A percentile compares a stretch with the other conserved stretches of the same genome.
These are phyloP conservation scores for Hippoglossus hippoglossus DNA, from an alignment of 2,797 vertebrate genomes.

Conservation along the genomic window DNA sequence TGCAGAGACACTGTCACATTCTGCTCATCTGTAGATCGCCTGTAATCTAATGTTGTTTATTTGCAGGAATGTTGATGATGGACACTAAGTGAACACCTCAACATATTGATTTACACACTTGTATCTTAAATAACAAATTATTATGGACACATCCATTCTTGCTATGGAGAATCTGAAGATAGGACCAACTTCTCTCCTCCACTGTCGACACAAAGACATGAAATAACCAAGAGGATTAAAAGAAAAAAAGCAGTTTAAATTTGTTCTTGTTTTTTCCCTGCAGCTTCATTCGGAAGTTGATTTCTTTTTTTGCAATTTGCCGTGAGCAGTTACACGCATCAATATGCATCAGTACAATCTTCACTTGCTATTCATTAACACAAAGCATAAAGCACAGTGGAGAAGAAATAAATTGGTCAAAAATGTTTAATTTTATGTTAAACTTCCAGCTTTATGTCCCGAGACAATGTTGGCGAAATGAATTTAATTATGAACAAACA, in stretches of 20 bases:
- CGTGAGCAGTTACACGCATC: not conserved
- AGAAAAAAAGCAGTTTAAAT: no score
- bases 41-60: slow-evolving; percentile 33
- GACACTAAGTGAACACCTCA: slow-evolving; percentile 2
- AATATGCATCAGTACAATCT: not conserved
- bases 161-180: not conserved
- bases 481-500: slow-evolving; percentile 19
- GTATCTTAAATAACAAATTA: not conserved
- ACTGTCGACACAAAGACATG: slow-evolving; percentile 1
- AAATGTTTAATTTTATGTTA: slow-evolving; percentile 4
- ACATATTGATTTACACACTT: slow-evolving; percentile 9
- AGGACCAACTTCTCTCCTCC: not conserved
- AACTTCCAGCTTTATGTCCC: not conserved
- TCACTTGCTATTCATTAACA: not conserved
- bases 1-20: slow-evolving; percentile 51
- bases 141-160: not conserved
- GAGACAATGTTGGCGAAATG: not conserved
- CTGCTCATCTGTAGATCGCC: slow-evolving; percentile 31
- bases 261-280: not conserved
- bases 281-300: not conserved
- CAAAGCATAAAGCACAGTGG: slow-evolving; percentile 1
- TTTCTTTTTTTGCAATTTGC: not conserved
- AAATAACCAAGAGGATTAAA: not conserved
- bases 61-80: slow-evolving; percentile 17
- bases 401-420: slow-evolving; percentile 1